Conservation (phyloP, 2,888 invertebrate genomes). For the Blastobasis adustella region DNA sequence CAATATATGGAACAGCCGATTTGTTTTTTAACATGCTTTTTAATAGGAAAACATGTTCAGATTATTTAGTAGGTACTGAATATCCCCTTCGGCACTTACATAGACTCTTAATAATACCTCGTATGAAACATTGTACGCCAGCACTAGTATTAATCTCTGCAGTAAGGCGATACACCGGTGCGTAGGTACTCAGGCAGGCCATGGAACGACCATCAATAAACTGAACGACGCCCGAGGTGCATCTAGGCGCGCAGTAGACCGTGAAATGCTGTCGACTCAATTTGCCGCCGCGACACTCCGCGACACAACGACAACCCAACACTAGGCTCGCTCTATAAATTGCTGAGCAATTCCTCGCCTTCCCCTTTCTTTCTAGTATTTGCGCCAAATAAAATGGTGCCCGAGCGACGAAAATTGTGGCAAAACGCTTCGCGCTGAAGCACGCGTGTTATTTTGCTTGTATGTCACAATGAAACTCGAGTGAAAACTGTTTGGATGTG, state of each 20-base stretch:
- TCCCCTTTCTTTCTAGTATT: conserved; percentile 31
- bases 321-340: conserved; percentile 47
- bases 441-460: neutral
- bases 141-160: too few relatives aligned
- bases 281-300: conserved; percentile 52
- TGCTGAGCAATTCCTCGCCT: conserved; percentile 44
- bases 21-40: too few relatives aligned
- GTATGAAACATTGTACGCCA: too few relatives aligned
- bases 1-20: too few relatives aligned
- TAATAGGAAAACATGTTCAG: too few relatives aligned
- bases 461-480: too few relatives aligned
- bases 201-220: conserved; percentile 40
- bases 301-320: conserved; percentile 35
- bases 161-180: too few relatives aligned
- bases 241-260: conserved; percentile 46
- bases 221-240: conserved; percentile 40
- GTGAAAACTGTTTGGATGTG: too few relatives aligned
- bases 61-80: too few relatives aligned
- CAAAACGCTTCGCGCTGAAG: neutral
- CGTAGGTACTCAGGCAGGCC: too few relatives aligned
- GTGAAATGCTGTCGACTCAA: conserved; percentile 61
- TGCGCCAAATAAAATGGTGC: conserved; percentile 39
- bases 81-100: too few relatives aligned
- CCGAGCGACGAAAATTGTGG: conserved; percentile 14
- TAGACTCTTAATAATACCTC: too few relatives aligned